A percentile compares a stretch with the other conserved stretches of the same genome.
phyloP scores from a whole-genome alignment of 2,797 vertebrate genomes.

The Rhyacichthys aspro region DNA sequence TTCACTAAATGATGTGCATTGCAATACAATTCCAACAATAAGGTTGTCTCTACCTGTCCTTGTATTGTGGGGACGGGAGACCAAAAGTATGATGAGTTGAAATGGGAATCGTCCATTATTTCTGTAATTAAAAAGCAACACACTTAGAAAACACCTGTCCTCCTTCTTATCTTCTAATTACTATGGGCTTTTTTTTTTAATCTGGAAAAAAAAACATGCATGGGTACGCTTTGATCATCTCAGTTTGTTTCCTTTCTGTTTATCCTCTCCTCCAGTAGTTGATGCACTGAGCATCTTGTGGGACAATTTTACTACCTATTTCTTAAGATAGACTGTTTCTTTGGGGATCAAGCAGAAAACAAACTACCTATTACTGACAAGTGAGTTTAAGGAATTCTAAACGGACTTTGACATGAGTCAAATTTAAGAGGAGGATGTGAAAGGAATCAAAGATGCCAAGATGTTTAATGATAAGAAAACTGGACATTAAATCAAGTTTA shows the following conservation, averaged over 20 bases:
- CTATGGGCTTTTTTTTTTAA: conserved; percentile 22
- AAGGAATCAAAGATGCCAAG: conserved; percentile 56
- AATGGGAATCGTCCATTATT: conserved; percentile 99
- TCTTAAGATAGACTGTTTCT: not conserved
- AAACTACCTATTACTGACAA: not conserved
- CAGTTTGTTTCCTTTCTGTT: conserved; percentile 52
- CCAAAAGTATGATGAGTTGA: conserved; percentile 99
- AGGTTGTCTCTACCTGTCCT: conserved; percentile 92
- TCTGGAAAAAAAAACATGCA: conserved; percentile 52
- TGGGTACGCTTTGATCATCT: conserved; percentile 52
- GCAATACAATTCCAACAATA: conserved; percentile 80
- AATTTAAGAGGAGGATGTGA: conserved; percentile 33
- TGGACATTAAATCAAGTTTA: conserved; percentile 1
- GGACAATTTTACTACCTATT: conserved; percentile 2
- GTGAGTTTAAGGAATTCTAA: not conserved
- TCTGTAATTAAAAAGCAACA: conserved; percentile 87
- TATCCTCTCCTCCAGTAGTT: conserved; percentile 44
- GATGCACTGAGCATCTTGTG: not conserved
- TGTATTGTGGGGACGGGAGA: conserved; percentile 97
- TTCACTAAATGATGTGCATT: conserved; percentile 67
- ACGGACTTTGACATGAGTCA: not conserved
- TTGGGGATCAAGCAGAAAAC: not conserved
- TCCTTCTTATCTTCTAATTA: conserved; percentile 43
- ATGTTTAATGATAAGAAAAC: conserved; percentile 32
- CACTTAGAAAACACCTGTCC: conserved; percentile 79